Evolutionary conservation across 2,113 vertebrate species (phyloP), one percentile per base, ranked within the genome.

Genomic region (Cathartes aura): DNA sequence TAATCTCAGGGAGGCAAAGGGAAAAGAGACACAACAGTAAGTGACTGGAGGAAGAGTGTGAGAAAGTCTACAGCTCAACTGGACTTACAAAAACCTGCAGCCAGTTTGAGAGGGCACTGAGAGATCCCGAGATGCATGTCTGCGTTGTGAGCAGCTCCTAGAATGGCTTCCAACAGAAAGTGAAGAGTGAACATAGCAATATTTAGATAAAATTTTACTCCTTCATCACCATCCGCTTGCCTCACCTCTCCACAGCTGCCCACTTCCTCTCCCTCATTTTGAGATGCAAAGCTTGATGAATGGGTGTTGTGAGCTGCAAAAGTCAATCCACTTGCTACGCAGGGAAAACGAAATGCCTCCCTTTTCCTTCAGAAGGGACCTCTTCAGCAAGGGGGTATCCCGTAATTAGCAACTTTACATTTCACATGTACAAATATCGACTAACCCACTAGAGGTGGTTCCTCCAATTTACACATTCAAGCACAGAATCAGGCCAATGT

Each of bases 181-280:
- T 47, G 59, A 75, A 73, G 30, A 17, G 30, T 10, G 45, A 90
- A 70, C 14, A 11, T 1, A 11, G 45, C 13, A 58, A 48, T 30
- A 70, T 30, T 47, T 52, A 60, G 42, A 66, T 18, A 58, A 47
- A 68, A 30, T 27, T 63, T 68, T 72, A 90, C 19, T 64, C 23
- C 11, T 11, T 8, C 50, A 70, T 81, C 24, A 60, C 40, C 45
- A 87, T 50, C 9, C 0, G 0, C 60, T 48, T 1, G 2, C n/a
- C 23, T 71, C 0, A 0, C 26, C 30, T 73, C 30, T 62, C 47
- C 30, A 56, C 17, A 78, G 76, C 32, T 47, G 53, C 53, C 23
- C 34, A 20, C n/a, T 45, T 64, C 30, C 63, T 60, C 60, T 85
- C 45, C 24, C 59, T 70, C 47, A 45, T n/a, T 63, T 40, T 42